Base-by-base conservation (phyloP, 2,797 vertebrate genomes). In the Aplochiton taeniatus region DNA sequence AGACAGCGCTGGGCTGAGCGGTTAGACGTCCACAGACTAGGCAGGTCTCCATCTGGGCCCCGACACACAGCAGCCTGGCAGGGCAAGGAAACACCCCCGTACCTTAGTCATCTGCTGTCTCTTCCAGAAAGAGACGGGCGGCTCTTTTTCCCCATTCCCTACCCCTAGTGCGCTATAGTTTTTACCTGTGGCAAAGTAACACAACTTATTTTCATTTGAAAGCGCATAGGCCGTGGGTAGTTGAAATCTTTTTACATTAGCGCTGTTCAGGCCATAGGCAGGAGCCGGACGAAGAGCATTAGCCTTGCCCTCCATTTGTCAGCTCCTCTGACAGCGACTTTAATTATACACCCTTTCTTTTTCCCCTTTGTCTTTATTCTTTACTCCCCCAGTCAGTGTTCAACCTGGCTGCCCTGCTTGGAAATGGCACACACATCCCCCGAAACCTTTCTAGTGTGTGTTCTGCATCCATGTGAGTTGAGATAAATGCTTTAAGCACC, bases 11-110 rank as follows among this genome's bases (percentile, higher is more conserved):
- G 18, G 65, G 57, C 18, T 11, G 12, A 44, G 50, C 51, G 9
- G 51, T 12, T 42, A 44, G 17, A 45, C 42, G 9, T 51, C 49
- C 50, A 63, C 16, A 45, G 19, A 44, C 41, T 20, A 12, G 6
- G 14, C 42, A 57, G 11, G 19, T 53, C 45, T 53, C 46, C 52
- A 50, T 62, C 59, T 61, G 66, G 11, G 43, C 31, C 9, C 42
- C 31, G 44, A n/a, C 42, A 63, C 49, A 53, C 17, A 47, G n/a
- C 45, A 17, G 53, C 50, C 18, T 18, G 10, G 12, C 51, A 16
- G 51, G 45, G n/a, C 55, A 44, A 55, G 55, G 18, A 49, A 43
- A 43, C 66, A 11, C 58, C 43, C 31, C 43, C 42, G 58, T 50
- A 4, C 48, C 44, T 48, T 44, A 16, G 31, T 55, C 66, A 14